Evolutionary conservation across 35 echinoderm and acorn worm species (phyloP), one percentile per base, ranked within the genome.

Genomic region (Anneissia japonica): DNA sequence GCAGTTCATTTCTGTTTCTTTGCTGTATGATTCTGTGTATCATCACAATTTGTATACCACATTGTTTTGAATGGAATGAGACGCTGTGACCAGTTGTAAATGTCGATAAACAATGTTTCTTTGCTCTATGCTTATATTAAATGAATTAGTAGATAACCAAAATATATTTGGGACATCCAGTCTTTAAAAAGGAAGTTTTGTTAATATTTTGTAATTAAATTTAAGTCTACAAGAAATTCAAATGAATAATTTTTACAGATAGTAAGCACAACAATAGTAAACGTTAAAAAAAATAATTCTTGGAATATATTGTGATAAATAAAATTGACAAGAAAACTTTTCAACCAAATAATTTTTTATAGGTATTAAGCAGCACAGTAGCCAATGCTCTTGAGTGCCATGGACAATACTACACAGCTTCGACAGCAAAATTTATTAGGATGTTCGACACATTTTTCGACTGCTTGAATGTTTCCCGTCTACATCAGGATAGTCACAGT

Each of bases 401-500:
- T n/a, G 78, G 81, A 33, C 39, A 41, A 37, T 26, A 34, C 3
- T 77, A 86, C 10, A 81, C 81, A 16, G 36, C 36, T 33, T 91
- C 84, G 31, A 94, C 92, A 16, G 46, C 77, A 7, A 76, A 82
- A 17, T 94, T 88, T 37, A 82, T 94, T 16, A 82, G 56, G 31
- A 79, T 86, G 82, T 56, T 93, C 13, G 56, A 93, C 41, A 80
- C 78, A 46, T 93, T 90, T 46, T 93, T 93, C 40, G 92, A 93
- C 79, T 90, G 87, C 31, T 13, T 90, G 0, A 93, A 93, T 90
- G 87, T 90, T 26, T 85, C 82, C 26, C 56, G 87, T 17, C 30
- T 46, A 17, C 32, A 74, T 41, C 74, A 85, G 17, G 87, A 83
- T 1, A 32, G 40, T 28, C 37, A 39, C 30, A 35, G 55, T 13